phyloP scores from a whole-genome alignment of 2,113 vertebrate species.

The Myotis lucifugus region DNA sequence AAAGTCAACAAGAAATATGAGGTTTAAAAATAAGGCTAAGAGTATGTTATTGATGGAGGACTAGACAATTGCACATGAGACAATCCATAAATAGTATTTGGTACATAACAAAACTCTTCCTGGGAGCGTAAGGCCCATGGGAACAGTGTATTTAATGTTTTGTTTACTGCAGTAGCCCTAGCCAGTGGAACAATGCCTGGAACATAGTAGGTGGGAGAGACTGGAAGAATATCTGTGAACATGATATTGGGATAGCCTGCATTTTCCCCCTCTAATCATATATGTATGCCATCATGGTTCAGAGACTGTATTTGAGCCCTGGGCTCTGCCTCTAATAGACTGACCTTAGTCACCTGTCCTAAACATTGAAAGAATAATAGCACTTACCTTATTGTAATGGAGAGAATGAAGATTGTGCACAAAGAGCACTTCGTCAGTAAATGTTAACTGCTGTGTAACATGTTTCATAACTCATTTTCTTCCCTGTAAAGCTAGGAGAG shows the following conservation, averaged over 20 bases:
- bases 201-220: not conserved
- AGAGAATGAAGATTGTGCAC: not conserved
- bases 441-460: not conserved
- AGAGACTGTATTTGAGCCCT: not conserved
- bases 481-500: not conserved
- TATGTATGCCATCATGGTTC: rapidly evolving
- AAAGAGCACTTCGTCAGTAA: not conserved
- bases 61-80: rapidly evolving
- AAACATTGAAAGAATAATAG: not conserved
- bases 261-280: not conserved
- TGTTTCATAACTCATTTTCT: not conserved
- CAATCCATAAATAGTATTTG: not conserved
- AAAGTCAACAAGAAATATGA: not conserved
- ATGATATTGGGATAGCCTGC: not conserved
- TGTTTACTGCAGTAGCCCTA: rapidly evolving
- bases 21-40: not conserved
- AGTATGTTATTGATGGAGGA: rapidly evolving
- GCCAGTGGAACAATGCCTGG: rapidly evolving
- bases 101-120: rapidly evolving
- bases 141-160: rapidly evolving
- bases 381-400: not conserved
- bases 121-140: rapidly evolving
- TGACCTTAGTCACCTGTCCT: not conserved
- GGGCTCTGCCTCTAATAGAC: not conserved
- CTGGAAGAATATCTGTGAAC: not conserved